Evolutionary conservation across 2,113 vertebrate genomes (phyloP).

Genomic region (Melospiza melodia): DNA sequence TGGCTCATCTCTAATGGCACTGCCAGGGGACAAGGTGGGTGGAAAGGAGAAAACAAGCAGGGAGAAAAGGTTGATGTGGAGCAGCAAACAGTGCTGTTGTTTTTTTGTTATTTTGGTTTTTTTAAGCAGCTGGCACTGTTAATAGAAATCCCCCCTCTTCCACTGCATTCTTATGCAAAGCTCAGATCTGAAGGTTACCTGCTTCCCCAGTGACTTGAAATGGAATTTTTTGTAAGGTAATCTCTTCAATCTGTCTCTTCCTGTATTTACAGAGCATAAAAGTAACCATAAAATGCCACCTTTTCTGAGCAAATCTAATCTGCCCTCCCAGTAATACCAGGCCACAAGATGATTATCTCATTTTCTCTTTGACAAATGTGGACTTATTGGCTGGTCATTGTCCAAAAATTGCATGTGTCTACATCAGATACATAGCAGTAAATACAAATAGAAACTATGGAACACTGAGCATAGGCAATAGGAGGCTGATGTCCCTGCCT

Average conservation of each 20-base stretch:
- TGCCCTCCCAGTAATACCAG: constrained; percentile 59
- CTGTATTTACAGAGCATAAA: constrained; percentile 57
- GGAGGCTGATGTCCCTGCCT: not conserved
- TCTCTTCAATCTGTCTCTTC: constrained; percentile 60
- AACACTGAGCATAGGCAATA: constrained; percentile 3
- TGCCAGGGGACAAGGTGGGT: not conserved
- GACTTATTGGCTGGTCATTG: constrained; percentile 38
- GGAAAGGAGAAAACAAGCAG: not conserved
- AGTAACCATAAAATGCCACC: constrained; percentile 64
- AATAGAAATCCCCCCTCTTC: constrained; percentile 14
- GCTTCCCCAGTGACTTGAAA: constrained; percentile 57
- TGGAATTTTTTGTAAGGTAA: constrained; percentile 57
- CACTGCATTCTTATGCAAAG: constrained; percentile 51
- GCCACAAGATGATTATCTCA: constrained; percentile 57
- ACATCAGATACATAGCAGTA: constrained; percentile 35
- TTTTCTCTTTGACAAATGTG: constrained; percentile 63
- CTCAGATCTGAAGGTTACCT: constrained; percentile 68
- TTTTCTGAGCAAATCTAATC: constrained; percentile 61
- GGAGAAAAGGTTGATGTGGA: not conserved
- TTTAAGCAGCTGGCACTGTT: not conserved
- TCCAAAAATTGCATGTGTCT: constrained; percentile 22
- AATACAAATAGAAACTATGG: constrained; percentile 46
- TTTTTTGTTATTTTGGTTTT: not conserved
- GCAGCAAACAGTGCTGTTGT: not conserved
- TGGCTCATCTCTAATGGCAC: constrained; percentile 1